Evolutionary conservation across 2,797 vertebrate species (phyloP).

Genomic region (Scolopax bukidnonensis): DNA sequence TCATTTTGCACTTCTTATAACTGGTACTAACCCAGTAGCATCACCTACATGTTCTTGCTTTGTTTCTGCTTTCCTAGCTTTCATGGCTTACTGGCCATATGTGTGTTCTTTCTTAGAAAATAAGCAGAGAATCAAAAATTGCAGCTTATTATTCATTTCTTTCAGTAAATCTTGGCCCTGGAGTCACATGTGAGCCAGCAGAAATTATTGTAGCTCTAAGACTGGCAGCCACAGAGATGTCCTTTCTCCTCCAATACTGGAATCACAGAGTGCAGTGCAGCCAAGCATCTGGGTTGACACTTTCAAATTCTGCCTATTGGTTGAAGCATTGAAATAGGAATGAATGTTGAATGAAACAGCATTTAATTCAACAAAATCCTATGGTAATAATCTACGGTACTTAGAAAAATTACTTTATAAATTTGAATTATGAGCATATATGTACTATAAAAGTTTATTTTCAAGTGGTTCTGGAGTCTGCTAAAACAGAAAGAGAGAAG

Average conservation of each 20-base stretch:
- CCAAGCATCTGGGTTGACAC: not conserved
- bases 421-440: not conserved
- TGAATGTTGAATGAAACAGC: not conserved
- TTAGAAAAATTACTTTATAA: not conserved
- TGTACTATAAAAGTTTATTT: not conserved
- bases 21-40: not conserved
- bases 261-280: rapidly evolving
- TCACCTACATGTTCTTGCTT: not conserved
- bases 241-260: not conserved
- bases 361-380: not conserved
- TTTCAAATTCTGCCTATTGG: not conserved
- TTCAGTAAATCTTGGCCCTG: not conserved
- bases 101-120: not conserved
- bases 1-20: not conserved
- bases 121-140: not conserved
- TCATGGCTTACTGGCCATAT: not conserved
- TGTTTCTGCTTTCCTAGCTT: not conserved
- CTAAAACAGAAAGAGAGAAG: not conserved
- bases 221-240: not conserved
- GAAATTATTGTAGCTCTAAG: not conserved
- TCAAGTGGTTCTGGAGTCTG: not conserved
- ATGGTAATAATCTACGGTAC: not conserved
- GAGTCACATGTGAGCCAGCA: not conserved
- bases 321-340: not conserved
- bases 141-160: not conserved